Evolutionary conservation across 2,797 vertebrate species (phyloP).

Genomic region (Lepilemur septentrionalis): DNA sequence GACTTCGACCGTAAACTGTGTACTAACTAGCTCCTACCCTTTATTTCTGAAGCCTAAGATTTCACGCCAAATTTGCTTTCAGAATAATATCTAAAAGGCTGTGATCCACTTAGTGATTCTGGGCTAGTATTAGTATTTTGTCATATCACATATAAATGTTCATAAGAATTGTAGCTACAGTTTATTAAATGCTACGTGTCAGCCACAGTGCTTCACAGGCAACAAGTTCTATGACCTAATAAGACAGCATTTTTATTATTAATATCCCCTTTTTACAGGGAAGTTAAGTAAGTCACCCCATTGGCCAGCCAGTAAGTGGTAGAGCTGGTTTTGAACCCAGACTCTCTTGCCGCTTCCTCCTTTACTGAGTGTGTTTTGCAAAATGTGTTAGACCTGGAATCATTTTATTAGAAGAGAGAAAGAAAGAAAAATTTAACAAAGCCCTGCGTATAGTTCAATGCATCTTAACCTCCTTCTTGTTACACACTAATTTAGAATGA

Average conservation of each 20-base stretch:
- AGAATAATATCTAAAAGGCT: neutral
- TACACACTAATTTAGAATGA: neutral
- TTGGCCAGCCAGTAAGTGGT: neutral
- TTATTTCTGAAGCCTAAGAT: neutral
- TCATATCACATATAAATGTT: neutral
- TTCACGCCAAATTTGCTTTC: neutral
- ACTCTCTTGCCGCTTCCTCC: neutral
- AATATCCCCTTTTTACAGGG: neutral
- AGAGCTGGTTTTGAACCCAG: neutral
- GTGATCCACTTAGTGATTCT: neutral
- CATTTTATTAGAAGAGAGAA: neutral
- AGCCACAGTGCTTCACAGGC: rapidly evolving
- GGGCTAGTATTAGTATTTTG: neutral
- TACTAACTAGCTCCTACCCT: neutral
- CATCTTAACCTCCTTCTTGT: neutral
- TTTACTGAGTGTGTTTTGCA: rapidly evolving
- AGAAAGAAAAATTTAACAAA: neutral
- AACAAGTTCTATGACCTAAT: neutral
- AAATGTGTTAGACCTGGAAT: neutral
- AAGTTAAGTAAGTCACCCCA: too few relatives aligned
- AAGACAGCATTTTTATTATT: neutral
- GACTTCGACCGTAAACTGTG: rapidly evolving
- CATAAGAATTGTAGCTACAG: neutral
- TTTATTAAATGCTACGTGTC: neutral
- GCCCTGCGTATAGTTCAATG: neutral